These are phyloP conservation scores for Dicyrtoma fusca DNA, from an alignment of 2,888 invertebrate genomes.

Conservation along the genomic window DNA sequence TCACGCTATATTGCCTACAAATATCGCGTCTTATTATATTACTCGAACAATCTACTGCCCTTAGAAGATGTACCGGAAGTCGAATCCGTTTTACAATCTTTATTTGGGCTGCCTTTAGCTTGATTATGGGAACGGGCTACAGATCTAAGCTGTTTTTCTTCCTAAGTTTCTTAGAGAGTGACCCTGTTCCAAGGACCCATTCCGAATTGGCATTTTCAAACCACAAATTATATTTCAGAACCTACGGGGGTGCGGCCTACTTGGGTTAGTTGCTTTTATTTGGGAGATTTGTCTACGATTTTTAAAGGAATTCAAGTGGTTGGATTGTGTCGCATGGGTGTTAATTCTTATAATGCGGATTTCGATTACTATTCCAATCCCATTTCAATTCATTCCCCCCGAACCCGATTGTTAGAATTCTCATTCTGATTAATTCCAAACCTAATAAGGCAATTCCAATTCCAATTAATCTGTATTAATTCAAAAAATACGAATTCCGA, in stretches of 20 bases:
- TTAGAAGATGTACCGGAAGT: conserved; percentile 8
- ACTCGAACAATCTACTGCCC: conserved; percentile 34
- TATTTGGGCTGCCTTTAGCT: conserved; percentile 24
- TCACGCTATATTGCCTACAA: neutral
- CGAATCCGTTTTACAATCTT: conserved; percentile 22
- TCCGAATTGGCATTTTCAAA: conserved; percentile 12
- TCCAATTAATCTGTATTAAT: no score
- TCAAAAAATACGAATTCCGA: no score
- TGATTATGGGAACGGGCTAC: conserved; percentile 34
- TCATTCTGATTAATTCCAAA: no score
- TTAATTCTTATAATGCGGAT: no score
- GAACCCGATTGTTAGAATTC: no score
- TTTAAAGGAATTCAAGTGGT: no score
- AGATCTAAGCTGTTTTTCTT: conserved; percentile 30
- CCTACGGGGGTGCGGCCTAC: conserved; percentile 30
- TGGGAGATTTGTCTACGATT: no score
- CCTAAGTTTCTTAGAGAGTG: conserved; percentile 27
- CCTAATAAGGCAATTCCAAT: no score
- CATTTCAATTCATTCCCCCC: no score
- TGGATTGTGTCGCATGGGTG: no score
- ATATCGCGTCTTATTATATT: neutral
- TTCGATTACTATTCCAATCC: no score
- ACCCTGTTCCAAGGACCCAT: conserved; percentile 28
- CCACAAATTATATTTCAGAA: conserved; percentile 33
- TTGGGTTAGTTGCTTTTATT: no score